Evolutionary conservation across 2,888 invertebrate genomes (phyloP).

Genomic region (Amblyteles armatorius): DNA sequence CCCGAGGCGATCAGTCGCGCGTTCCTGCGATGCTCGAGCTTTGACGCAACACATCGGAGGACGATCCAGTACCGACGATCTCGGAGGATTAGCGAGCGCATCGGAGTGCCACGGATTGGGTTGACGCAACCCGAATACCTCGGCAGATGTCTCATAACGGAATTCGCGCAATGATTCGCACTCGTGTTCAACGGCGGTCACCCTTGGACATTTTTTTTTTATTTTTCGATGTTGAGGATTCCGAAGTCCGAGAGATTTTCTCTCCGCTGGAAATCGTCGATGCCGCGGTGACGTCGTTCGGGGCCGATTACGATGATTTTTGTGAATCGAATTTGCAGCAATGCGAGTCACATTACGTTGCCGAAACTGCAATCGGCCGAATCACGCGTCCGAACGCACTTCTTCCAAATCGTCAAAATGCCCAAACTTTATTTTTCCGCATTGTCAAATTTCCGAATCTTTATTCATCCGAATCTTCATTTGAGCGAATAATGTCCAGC

Average conservation of each 20-base stretch:
- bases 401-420: too few species aligned
- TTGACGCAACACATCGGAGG: conserved; percentile 45
- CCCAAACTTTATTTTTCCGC: too few species aligned
- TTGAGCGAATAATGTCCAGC: too few species aligned
- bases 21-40: conserved; percentile 46
- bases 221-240: background rate
- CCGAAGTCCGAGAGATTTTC: background rate
- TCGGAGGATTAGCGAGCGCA: conserved; percentile 43
- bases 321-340: too few species aligned
- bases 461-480: too few species aligned
- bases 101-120: conserved; percentile 10
- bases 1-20: conserved; percentile 30
- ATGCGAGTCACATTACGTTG: too few species aligned
- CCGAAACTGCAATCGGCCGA: too few species aligned
- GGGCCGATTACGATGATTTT: too few species aligned
- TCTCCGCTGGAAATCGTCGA: background rate
- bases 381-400: too few species aligned
- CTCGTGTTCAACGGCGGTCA: background rate
- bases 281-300: too few species aligned
- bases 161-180: conserved; percentile 39
- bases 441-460: too few species aligned
- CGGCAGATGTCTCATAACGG: conserved; percentile 37
- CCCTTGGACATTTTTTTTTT: background rate
- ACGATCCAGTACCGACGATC: conserved; percentile 36
- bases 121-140: conserved; percentile 47